Evolutionary conservation across 2,113 vertebrate genomes (phyloP).

Genomic region (Peromyscus leucopus): DNA sequence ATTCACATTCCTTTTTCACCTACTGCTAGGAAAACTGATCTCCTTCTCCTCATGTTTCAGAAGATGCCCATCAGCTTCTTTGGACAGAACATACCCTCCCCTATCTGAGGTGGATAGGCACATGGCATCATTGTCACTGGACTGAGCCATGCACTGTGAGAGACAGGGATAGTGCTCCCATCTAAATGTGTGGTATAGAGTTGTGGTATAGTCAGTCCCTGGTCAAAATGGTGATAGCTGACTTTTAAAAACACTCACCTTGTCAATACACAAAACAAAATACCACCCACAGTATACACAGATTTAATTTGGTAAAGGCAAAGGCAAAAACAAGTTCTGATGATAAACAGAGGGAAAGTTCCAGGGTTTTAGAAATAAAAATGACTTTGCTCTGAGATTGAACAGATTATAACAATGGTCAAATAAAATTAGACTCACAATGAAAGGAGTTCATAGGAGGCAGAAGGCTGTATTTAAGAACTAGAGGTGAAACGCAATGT

Average conservation of each 20-base stretch:
- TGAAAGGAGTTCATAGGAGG: constrained; percentile 41
- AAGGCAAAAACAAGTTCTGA: constrained; percentile 31
- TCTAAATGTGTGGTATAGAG: neutral
- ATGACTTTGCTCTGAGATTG: constrained; percentile 50
- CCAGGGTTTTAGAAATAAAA: constrained; percentile 14
- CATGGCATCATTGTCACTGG: neutral
- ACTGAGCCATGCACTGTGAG: neutral
- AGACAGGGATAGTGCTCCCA: neutral
- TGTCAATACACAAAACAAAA: neutral
- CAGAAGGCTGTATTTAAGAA: constrained; percentile 54
- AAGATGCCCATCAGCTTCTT: neutral
- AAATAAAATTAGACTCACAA: constrained; percentile 59
- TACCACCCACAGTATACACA: neutral
- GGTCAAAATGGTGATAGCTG: neutral
- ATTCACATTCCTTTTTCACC: neutral
- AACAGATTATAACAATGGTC: constrained; percentile 36
- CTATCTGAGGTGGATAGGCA: neutral
- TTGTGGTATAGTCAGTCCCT: neutral
- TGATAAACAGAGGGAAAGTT: neutral
- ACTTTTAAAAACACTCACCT: neutral
- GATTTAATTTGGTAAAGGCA: constrained; percentile 14
- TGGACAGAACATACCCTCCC: neutral
- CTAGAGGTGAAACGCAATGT: constrained; percentile 26
- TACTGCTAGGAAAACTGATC: neutral
- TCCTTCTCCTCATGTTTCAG: neutral